Evolutionary conservation across 2,113 vertebrate species (phyloP).

Genomic region (Dendrocopos noguchii): DNA sequence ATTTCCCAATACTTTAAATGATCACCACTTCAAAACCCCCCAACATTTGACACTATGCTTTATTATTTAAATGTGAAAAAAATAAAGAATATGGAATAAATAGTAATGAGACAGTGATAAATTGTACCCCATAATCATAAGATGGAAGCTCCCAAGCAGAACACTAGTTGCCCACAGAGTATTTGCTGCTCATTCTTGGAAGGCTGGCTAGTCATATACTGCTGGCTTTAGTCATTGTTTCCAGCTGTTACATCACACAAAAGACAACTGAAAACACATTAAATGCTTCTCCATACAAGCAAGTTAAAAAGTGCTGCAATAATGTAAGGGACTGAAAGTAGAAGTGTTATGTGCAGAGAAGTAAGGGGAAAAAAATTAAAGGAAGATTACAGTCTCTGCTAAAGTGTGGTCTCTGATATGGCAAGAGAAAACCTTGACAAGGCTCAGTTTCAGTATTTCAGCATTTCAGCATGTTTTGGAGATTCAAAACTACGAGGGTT

Average conservation of each 20-base stretch:
- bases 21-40: background rate
- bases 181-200: constrained; percentile 60
- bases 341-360: background rate
- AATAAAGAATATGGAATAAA: background rate
- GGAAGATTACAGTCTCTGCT: background rate
- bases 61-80: background rate
- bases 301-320: constrained; percentile 3
- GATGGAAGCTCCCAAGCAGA: background rate
- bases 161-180: background rate
- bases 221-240: constrained; percentile 60
- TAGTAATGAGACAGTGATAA: background rate
- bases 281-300: constrained; percentile 62
- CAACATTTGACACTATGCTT: background rate
- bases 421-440: background rate
- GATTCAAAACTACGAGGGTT: background rate
- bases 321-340: constrained; percentile 11
- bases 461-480: background rate
- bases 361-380: background rate
- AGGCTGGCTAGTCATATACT: constrained; percentile 42
- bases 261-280: constrained; percentile 68
- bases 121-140: background rate
- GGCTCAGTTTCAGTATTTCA: background rate
- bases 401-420: background rate
- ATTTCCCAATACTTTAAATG: background rate
- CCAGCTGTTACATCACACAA: constrained; percentile 62